A percentile compares a stretch with the other conserved stretches of the same genome.
These are phyloP conservation scores for Parapsyche elsis DNA, from an alignment of 1,140 invertebrate species.

Conservation along the genomic window DNA sequence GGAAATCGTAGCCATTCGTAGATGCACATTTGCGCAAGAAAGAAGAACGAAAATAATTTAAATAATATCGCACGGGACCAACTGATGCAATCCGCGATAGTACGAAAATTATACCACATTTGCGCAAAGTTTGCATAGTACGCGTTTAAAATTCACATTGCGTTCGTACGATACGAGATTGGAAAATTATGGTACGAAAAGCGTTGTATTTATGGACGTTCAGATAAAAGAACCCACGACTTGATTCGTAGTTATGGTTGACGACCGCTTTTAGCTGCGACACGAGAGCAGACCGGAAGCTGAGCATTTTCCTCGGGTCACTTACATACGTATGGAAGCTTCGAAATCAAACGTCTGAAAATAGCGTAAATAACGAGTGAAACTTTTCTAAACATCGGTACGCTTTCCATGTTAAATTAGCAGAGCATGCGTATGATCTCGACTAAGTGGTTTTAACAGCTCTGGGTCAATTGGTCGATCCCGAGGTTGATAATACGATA, in stretches of 20 bases:
- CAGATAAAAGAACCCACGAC: slow-evolving; percentile 20
- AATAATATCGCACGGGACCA: neutral
- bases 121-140: neutral
- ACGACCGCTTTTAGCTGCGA: no score
- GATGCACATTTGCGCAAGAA: neutral
- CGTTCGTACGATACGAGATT: neutral
- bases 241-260: no score
- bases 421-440: neutral
- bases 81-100: neutral
- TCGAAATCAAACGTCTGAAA: no score
- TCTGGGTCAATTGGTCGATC: slow-evolving; percentile 1
- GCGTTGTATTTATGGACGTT: slow-evolving; percentile 21
- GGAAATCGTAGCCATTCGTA: no score
- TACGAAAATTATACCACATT: neutral
- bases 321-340: no score
- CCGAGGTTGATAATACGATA: neutral
- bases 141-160: slow-evolving; percentile 34
- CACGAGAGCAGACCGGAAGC: no score
- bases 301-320: no score
- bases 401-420: no score
- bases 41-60: slow-evolving; percentile 10
- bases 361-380: no score
- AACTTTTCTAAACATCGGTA: no score
- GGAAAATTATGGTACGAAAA: slow-evolving; percentile 30
- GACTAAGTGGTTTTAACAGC: slow-evolving; percentile 1